These are phyloP conservation scores for Antheraea yamamai DNA, from an alignment of 2,888 invertebrate genomes.

Conservation along the genomic window DNA sequence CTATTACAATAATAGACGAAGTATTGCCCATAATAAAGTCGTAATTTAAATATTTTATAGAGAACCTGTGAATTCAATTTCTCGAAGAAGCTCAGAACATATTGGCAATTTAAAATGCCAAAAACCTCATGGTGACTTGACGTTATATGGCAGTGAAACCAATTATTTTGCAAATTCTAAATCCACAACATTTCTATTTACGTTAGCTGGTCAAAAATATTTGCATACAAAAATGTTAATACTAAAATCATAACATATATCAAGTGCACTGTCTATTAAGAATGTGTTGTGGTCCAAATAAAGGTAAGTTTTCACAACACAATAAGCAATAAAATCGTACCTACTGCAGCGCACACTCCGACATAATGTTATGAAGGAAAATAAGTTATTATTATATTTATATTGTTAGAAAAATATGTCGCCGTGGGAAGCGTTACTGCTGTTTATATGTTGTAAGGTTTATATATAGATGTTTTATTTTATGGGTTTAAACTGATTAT, in stretches of 20 bases:
- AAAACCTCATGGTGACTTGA: neutral
- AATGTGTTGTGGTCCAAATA: neutral
- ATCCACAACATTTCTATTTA: neutral
- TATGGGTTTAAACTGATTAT: too few species aligned
- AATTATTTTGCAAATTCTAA: neutral
- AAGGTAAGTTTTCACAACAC: slow-evolving; percentile 11
- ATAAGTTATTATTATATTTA: slow-evolving; percentile 2
- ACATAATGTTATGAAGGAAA: slow-evolving; percentile 1
- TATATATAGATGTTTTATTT: neutral
- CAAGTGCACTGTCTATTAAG: neutral
- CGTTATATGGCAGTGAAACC: neutral
- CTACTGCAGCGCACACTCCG: neutral
- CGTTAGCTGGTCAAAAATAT: neutral
- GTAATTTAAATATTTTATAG: too few species aligned
- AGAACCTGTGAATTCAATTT: too few species aligned
- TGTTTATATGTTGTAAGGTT: slow-evolving; percentile 10
- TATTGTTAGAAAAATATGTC: slow-evolving; percentile 14
- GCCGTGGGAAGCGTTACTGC: neutral
- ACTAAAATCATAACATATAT: neutral
- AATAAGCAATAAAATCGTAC: slow-evolving; percentile 12
- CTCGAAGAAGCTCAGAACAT: neutral
- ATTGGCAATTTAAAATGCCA: neutral
- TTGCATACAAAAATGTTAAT: neutral
- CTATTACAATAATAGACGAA: too few species aligned
- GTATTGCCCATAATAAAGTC: too few species aligned